Base-by-base conservation (phyloP, 2,888 invertebrate species). In the Agonum fuliginosum region DNA sequence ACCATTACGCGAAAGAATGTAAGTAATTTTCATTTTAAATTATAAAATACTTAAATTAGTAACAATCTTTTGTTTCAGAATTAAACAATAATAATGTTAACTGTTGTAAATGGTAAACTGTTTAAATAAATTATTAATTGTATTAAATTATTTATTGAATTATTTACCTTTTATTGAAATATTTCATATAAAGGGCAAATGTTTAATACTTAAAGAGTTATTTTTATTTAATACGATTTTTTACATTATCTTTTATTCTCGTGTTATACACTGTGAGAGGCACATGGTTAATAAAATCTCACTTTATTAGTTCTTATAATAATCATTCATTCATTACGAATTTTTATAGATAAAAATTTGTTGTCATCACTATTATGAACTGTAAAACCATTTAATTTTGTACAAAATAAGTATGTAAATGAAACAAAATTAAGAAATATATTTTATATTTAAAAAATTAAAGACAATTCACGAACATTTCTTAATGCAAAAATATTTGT, bases 1-100 rank as follows among this genome's bases (percentile, higher is more conserved):
- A 75, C 86, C 87, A 8, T 74, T 84, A 14, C 83, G 80, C 65
- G 86, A 86, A 82, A 83, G 86, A 82, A 82, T 78, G 82, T 83
- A 78, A 79, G 78, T 78, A 37, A 1, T 8, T 12, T 46, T 14
- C 22, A 24, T 12, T 41, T 30, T 51, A 51, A 51, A 67, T 69
- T 67, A 37, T 41, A 43, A 8, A 8, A 43, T 43, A 43, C 14
- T 43, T 43, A 43, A n/a, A n/a, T n/a, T n/a, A n/a, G n/a, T n/a
- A n/a, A n/a, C 14, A n/a, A 12, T 67, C n/a, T 67, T 41, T n/a
- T 37, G 8, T 67, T 67, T 5, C 41, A 67, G 67, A 67, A 37
- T 41, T 20, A 19, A 19, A 22, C 12, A 34, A 19, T 34, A 65
- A 34, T 17, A 54, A 12, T 54, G 54, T 65, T 34, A 37, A 34